Base-by-base conservation (phyloP, 2,113 vertebrate species). In the Delphinus delphis region DNA sequence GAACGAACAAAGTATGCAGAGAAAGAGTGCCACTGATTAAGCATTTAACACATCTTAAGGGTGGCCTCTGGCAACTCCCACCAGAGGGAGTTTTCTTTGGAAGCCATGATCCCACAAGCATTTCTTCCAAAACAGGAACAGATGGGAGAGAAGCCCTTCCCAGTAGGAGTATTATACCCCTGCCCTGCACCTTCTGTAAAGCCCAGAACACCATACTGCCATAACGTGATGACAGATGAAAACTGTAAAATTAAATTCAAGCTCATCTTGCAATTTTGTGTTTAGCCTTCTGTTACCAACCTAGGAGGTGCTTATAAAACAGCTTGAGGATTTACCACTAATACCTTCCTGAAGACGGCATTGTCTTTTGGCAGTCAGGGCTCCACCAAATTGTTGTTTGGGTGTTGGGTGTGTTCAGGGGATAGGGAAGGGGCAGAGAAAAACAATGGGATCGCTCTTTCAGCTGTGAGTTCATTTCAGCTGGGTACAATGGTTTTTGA, bases 181-280 rank as follows among this genome's bases (percentile, higher is more conserved):
- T 74, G 91, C 23, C 63, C 65, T 58, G 25, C 9, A 53, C 85
- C 80, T 98, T 89, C 93, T 94, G 60, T 73, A 85, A 82, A 33
- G 65, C 4, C 3, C 74, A 94, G 68, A 62, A 81, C 44, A 93
- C 53, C 96, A 97, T 68, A 92, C 87, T 90, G 89, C 93, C 93
- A 79, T 88, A 96, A 97, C n/a, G 62, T 90, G 91, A 96, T 90
- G 95, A 98, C 98, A 98, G 97, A 97, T 96, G 95, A 97, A 97
- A 83, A 97, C 86, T 94, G 90, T 96, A 96, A 97, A 97, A 97
- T 97, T 96, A 95, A 98, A 98, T 96, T 95, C 81, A 95, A 97
- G 97, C 96, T 94, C 93, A 47, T 93, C 68, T 97, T 97, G 89
- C 5, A 74, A 85, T 96, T 98, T 96, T 95, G 38, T 97, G 68